Evolutionary conservation across 2,888 invertebrate species (phyloP).

Genomic region (Aleiodes leptofemur): DNA sequence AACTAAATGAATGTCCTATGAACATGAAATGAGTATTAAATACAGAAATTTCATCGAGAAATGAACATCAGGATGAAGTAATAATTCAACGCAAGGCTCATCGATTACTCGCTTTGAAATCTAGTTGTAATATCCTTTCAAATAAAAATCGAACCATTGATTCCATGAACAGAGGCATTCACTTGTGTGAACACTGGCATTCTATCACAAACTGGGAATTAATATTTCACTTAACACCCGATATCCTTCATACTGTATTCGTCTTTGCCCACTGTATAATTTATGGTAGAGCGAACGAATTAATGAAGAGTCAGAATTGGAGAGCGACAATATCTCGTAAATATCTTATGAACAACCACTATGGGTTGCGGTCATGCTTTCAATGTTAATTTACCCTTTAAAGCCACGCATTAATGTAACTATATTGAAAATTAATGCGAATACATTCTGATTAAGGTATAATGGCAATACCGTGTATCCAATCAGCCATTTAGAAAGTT

Average conservation of each 20-base stretch:
- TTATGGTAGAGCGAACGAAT: conserved; percentile 51
- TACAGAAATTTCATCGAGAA: too few relatives aligned
- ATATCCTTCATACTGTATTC: background rate
- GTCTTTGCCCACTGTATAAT: conserved; percentile 15
- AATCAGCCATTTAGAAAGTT: conserved; percentile 40
- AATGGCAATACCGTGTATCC: conserved; percentile 50
- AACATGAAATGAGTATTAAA: too few relatives aligned
- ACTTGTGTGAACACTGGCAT: too few relatives aligned
- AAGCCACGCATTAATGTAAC: conserved; percentile 26
- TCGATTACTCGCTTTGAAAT: too few relatives aligned
- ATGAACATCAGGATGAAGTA: too few relatives aligned
- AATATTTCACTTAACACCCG: too few relatives aligned
- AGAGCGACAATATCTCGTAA: conserved; percentile 36
- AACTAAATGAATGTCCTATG: too few relatives aligned
- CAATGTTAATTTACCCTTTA: conserved; percentile 39
- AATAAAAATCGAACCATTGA: too few relatives aligned
- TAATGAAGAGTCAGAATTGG: conserved; percentile 53
- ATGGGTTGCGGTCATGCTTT: conserved; percentile 32
- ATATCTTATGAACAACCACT: conserved; percentile 39
- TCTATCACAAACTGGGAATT: too few relatives aligned
- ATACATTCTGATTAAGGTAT: conserved; percentile 52
- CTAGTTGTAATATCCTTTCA: too few relatives aligned
- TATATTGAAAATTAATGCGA: conserved; percentile 54
- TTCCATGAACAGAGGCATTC: too few relatives aligned
- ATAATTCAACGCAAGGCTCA: too few relatives aligned